These are phyloP conservation scores for Ibycter americanus DNA, from an alignment of 2,797 vertebrate genomes.

Conservation along the genomic window DNA sequence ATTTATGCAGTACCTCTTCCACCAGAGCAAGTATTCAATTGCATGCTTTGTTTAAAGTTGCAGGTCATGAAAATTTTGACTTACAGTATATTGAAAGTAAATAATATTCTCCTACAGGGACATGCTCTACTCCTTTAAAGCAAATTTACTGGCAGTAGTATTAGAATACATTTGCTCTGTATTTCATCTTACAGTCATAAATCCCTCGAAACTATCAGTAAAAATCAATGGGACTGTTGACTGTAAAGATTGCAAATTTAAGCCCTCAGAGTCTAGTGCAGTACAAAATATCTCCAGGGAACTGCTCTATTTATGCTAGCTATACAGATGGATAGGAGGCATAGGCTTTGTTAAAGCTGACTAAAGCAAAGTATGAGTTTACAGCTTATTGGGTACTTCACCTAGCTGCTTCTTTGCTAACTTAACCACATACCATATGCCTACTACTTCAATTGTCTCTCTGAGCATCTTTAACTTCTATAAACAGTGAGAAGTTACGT, in stretches of 20 bases:
- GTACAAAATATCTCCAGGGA: neutral
- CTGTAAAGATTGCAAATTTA: constrained; percentile 7
- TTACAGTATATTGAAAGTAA: constrained; percentile 6
- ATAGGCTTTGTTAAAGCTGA: neutral
- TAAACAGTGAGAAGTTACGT: neutral
- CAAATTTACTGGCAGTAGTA: neutral
- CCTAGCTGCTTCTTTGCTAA: neutral
- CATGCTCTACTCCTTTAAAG: neutral
- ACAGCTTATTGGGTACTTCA: neutral
- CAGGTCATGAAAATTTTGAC: neutral
- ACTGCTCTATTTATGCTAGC: neutral
- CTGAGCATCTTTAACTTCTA: neutral
- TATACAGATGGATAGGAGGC: neutral
- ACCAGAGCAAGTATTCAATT: neutral
- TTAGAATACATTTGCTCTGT: neutral
- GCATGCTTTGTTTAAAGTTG: neutral
- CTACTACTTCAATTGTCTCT: neutral
- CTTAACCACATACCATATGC: neutral
- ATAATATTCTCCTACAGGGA: neutral
- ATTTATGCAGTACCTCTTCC: neutral
- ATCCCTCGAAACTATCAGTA: constrained; percentile 8
- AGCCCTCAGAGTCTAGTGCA: neutral
- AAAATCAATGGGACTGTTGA: constrained; percentile 14
- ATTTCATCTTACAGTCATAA: constrained; percentile 2
- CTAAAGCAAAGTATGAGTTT: neutral